A percentile compares a stretch with the other conserved stretches of the same genome.
These are phyloP conservation scores for Gymnogyps californianus DNA, from an alignment of 2,113 vertebrate species.

Conservation along the genomic window DNA sequence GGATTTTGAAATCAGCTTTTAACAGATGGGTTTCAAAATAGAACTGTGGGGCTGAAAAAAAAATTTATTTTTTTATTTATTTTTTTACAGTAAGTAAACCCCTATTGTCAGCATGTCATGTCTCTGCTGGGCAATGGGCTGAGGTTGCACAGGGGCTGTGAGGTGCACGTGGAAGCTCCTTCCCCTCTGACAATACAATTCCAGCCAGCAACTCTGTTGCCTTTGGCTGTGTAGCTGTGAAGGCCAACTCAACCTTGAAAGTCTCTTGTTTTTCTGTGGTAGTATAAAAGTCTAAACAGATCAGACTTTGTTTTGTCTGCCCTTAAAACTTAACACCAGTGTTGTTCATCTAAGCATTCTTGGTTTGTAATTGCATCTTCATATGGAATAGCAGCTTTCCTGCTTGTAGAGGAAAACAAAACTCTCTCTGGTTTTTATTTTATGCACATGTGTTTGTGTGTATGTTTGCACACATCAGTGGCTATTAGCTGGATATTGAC, in stretches of 20 bases:
- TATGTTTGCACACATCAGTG: not conserved
- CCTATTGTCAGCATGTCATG: not conserved
- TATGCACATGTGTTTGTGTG: not conserved
- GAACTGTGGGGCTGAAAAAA: not conserved
- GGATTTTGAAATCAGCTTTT: not conserved
- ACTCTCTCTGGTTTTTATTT: not conserved
- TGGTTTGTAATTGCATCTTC: not conserved
- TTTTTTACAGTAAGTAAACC: not conserved
- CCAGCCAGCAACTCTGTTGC: not conserved
- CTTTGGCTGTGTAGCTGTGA: not conserved
- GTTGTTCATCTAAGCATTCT: not conserved
- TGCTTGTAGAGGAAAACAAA: not conserved
- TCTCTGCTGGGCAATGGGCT: not conserved
- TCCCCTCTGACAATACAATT: not conserved
- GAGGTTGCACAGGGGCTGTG: not conserved
- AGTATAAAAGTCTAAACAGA: not conserved
- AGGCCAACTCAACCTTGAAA: not conserved
- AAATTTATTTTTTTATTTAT: too few species aligned
- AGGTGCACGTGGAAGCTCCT: not conserved
- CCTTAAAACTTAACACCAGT: not conserved
- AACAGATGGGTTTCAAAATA: not conserved
- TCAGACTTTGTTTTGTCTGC: constrained; percentile 18
- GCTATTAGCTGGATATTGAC: not conserved
- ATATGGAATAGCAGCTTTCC: not conserved
- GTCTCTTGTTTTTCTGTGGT: not conserved